Base-by-base conservation (phyloP, 2,888 invertebrate genomes). In the Oscheius myriophilus region DNA sequence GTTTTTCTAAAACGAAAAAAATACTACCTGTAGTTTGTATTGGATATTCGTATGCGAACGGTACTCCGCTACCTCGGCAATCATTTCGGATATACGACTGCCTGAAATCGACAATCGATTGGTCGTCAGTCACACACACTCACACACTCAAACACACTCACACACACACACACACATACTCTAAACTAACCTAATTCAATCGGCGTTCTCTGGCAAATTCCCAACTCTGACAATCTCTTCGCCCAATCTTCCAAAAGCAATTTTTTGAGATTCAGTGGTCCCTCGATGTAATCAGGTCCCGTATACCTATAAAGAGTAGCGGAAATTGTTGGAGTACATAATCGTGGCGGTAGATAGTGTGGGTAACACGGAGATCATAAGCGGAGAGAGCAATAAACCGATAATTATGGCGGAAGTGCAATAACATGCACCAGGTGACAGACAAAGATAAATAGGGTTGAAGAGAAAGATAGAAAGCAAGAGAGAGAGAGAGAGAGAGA, bases 151-250 rank as follows among this genome's bases (percentile, higher is more conserved):
- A n/a, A n/a, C n/a, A n/a, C n/a, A n/a, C n/a, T n/a, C n/a, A n/a
- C n/a, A n/a, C n/a, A n/a, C n/a, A n/a, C n/a, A n/a, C n/a, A n/a
- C n/a, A n/a, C n/a, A n/a, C n/a, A n/a, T n/a, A n/a, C n/a, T n/a
- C n/a, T n/a, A n/a, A n/a, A n/a, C 61, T 45, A 2, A 61, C 61
- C 46, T 21, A 61, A 4, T 23, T 63, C 63, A 41, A 12, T 18
- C n/a, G 63, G 21, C 11, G 42, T 63, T 18, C 63, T 33, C 18
- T 52, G 14, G 41, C 11, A 39, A 14, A 11, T 23, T 2, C 57
- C 57, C 7, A 57, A 16, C 21, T 41, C 33, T 2, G 41, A 26
- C 12, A 63, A 23, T 9, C 51, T 26, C 26, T 42, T 51, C 7
- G 42, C 41, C 63, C 63, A 63, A 9, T 26, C 39, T 16, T 21